Evolutionary conservation across 1,140 invertebrate genomes (phyloP).

Genomic region (Drosophila pseudoobscura): DNA sequence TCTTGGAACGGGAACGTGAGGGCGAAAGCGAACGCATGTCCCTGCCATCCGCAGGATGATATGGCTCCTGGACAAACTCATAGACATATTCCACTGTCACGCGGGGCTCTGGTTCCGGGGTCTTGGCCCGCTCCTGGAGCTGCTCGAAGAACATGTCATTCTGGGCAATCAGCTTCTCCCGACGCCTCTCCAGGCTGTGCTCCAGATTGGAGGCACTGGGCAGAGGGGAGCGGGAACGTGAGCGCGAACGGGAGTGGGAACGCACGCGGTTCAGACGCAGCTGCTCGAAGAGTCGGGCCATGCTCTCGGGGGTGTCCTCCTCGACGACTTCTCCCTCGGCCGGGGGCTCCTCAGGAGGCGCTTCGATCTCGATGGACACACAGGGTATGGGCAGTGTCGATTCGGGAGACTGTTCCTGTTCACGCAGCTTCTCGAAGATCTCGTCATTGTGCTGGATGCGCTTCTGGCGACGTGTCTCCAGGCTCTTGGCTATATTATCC

Average conservation of each 20-base stretch:
- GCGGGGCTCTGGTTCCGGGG: constrained; percentile 52
- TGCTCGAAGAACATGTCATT: constrained; percentile 68
- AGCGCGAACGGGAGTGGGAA: constrained; percentile 61
- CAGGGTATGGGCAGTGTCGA: constrained; percentile 19
- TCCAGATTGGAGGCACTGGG: constrained; percentile 62
- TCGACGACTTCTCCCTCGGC: constrained; percentile 39
- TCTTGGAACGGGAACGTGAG: constrained; percentile 45
- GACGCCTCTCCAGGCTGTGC: constrained; percentile 53
- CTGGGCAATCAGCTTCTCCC: constrained; percentile 63
- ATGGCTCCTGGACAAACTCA: constrained; percentile 41
- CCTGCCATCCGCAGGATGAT: constrained; percentile 7
- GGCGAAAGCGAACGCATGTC: constrained; percentile 63
- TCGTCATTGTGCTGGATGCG: constrained; percentile 73
- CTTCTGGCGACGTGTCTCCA: constrained; percentile 57
- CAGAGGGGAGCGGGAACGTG: constrained; percentile 67
- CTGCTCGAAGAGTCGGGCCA: constrained; percentile 65
- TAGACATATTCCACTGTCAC: constrained; percentile 64
- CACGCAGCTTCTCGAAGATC: constrained; percentile 54
- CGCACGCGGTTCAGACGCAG: constrained; percentile 64
- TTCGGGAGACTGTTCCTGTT: background rate
- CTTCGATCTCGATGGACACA: constrained; percentile 58
- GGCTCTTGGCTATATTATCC: constrained; percentile 61
- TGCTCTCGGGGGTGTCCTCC: constrained; percentile 59
- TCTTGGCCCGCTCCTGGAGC: constrained; percentile 49
- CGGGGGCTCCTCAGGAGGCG: background rate